These are phyloP conservation scores for Agonopterix subpropinquella DNA, from an alignment of 2,888 invertebrate genomes.

Conservation along the genomic window DNA sequence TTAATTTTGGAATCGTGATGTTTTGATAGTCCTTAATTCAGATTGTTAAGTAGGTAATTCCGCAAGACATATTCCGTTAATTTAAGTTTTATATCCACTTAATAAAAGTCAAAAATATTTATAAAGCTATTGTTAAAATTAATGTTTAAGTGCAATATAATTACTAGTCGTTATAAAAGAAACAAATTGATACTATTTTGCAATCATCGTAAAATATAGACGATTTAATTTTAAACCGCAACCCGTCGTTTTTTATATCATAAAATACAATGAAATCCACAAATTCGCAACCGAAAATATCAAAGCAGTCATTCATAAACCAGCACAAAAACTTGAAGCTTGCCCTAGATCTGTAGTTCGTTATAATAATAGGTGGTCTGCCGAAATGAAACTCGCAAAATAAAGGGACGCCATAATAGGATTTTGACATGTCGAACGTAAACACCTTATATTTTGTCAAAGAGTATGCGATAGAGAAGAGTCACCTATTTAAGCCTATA, in stretches of 20 bases:
- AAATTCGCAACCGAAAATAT: constrained; percentile 50
- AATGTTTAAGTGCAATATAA: no score
- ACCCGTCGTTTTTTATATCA: constrained; percentile 25
- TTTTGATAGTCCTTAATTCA: constrained; percentile 5
- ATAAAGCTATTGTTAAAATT: no score
- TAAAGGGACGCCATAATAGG: constrained; percentile 50
- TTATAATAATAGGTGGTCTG: constrained; percentile 55
- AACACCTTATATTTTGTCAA: constrained; percentile 52
- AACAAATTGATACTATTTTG: no score
- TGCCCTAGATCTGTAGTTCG: constrained; percentile 12
- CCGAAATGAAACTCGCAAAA: constrained; percentile 40
- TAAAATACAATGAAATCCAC: constrained; percentile 37
- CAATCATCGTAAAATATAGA: background rate
- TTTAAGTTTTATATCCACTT: no score
- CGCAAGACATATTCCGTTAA: no score
- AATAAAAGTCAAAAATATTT: no score
- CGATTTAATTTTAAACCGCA: constrained; percentile 9
- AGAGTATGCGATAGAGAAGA: constrained; percentile 20
- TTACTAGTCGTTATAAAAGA: no score
- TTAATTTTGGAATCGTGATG: constrained; percentile 37
- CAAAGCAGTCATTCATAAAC: constrained; percentile 49
- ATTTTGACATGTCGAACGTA: constrained; percentile 60
- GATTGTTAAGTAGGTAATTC: no score
- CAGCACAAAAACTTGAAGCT: constrained; percentile 52
- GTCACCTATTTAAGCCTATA: no score